A percentile compares a stretch with the other conserved stretches of the same genome.
Evolutionary conservation across 2,888 invertebrate genomes (phyloP).

Genomic region (Nomada ruficornis): DNA sequence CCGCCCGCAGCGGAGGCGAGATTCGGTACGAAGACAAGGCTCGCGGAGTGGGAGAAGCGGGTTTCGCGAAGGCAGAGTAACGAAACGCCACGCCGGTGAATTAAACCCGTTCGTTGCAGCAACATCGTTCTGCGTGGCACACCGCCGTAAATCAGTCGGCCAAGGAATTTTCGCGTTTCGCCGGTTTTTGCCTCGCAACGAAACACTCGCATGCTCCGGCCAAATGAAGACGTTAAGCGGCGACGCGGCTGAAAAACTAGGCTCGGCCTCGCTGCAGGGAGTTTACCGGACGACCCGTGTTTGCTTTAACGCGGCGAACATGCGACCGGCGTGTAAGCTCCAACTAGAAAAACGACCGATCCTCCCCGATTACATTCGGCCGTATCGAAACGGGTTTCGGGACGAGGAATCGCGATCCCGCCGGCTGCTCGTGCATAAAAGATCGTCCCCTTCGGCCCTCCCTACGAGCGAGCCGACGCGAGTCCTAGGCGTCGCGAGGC

Average conservation of each 20-base stretch:
- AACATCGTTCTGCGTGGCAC: constrained; percentile 75
- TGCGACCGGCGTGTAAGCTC: too few relatives aligned
- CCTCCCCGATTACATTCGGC: not conserved
- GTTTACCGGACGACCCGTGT: constrained; percentile 10
- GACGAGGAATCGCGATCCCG: not conserved
- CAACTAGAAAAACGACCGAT: not conserved
- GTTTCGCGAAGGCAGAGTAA: constrained; percentile 53
- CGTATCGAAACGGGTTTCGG: not conserved
- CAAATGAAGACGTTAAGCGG: constrained; percentile 74
- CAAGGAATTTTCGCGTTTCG: constrained; percentile 76
- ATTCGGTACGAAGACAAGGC: not conserved
- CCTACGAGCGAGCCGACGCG: constrained; percentile 27
- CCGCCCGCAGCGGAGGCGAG: not conserved
- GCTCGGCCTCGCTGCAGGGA: constrained; percentile 35
- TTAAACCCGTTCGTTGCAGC: constrained; percentile 82
- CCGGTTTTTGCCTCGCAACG: constrained; percentile 59
- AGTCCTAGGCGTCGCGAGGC: constrained; percentile 33
- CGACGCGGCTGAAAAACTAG: constrained; percentile 29
- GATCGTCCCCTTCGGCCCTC: not conserved
- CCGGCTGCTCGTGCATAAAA: constrained; percentile 35
- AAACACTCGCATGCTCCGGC: constrained; percentile 39
- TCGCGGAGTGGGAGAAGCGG: constrained; percentile 14
- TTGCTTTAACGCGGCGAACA: constrained; percentile 10
- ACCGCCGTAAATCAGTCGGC: constrained; percentile 77
- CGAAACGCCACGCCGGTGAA: constrained; percentile 69